These are phyloP conservation scores for Pampusana beccarii DNA, from an alignment of 2,113 vertebrate species.

Conservation along the genomic window DNA sequence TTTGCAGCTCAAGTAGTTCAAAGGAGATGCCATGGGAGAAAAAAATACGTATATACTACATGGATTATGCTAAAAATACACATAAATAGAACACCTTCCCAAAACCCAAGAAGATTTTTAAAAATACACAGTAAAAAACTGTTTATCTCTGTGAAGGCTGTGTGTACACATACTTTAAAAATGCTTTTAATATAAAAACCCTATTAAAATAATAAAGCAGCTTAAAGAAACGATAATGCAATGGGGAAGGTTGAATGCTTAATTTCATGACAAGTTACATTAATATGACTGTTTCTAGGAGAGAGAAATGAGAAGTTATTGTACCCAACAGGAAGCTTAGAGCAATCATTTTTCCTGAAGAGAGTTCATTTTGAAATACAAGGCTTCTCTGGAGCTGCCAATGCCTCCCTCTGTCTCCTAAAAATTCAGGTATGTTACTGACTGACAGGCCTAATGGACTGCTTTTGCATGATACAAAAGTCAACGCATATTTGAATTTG, in stretches of 20 bases:
- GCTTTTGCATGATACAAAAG: background rate
- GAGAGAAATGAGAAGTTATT: background rate
- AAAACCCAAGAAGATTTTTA: background rate
- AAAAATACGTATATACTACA: background rate
- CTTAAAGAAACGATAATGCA: background rate
- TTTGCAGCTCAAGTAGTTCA: background rate
- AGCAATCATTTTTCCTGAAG: background rate
- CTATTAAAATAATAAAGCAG: background rate
- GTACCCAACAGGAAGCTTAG: background rate
- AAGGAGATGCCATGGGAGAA: background rate
- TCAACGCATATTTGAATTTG: background rate
- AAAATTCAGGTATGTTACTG: background rate
- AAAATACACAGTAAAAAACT: background rate
- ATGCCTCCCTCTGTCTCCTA: background rate
- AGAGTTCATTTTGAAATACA: background rate
- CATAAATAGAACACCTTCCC: background rate
- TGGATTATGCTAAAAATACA: background rate
- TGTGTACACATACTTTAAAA: background rate
- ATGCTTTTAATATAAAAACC: fast-evolving
- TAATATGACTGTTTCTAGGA: background rate
- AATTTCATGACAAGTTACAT: background rate
- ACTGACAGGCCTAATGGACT: background rate
- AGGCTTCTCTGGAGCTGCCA: background rate
- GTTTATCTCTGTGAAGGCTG: background rate
- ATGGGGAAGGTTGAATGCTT: background rate